These are phyloP conservation scores for Neoscelio sp. DNA, from an alignment of 2,888 invertebrate genomes.

Conservation along the genomic window DNA sequence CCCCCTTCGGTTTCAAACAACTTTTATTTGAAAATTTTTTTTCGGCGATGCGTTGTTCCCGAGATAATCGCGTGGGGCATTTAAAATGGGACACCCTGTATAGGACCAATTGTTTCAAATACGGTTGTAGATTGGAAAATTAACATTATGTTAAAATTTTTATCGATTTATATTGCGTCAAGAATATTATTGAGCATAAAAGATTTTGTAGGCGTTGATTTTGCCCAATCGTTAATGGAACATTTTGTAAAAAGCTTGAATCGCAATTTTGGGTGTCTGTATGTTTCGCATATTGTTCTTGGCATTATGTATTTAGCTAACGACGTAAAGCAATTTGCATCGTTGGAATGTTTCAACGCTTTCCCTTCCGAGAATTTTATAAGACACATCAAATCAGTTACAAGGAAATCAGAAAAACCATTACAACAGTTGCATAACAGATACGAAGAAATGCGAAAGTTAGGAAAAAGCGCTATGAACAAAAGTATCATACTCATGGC, in stretches of 20 bases:
- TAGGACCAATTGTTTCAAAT: not conserved
- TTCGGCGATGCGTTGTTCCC: no score
- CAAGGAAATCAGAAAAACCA: not conserved
- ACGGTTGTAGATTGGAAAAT: not conserved
- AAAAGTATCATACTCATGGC: constrained; percentile 14
- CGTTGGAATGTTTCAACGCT: constrained; percentile 2
- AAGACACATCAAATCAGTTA: not conserved
- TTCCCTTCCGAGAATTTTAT: constrained; percentile 6
- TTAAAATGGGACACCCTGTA: no score
- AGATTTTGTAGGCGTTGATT: not conserved
- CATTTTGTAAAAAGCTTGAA: not conserved
- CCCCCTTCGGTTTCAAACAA: no score
- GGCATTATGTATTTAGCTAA: not conserved
- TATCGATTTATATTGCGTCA: not conserved
- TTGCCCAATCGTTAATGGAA: not conserved
- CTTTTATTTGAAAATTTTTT: no score
- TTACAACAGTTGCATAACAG: not conserved
- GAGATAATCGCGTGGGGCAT: no score
- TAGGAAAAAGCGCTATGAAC: constrained; percentile 13
- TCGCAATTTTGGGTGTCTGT: no score
- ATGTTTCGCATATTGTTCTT: not conserved
- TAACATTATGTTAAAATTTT: not conserved
- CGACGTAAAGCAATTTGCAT: not conserved
- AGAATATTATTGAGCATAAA: not conserved
- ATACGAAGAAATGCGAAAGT: not conserved